A percentile compares a stretch with the other conserved stretches of the same genome.
Conservation (phyloP, 2,888 invertebrate species). For the Lycophotia porphyrea region DNA sequence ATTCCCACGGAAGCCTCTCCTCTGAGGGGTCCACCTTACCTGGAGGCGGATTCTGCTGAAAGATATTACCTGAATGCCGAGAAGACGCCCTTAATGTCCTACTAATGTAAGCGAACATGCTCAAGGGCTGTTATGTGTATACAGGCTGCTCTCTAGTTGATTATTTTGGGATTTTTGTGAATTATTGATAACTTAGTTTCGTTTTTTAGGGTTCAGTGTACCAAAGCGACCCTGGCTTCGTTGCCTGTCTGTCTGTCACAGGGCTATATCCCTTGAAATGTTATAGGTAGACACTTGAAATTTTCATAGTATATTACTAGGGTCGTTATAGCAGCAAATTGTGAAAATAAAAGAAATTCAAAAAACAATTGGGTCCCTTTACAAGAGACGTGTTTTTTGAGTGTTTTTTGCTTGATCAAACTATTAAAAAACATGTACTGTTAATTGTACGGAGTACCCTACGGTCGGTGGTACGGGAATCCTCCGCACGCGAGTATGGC, state of each 20-base stretch:
- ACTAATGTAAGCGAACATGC: slow-evolving; percentile 74
- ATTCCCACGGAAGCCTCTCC: slow-evolving; percentile 4
- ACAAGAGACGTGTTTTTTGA: background rate
- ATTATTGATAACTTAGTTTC: slow-evolving; percentile 21
- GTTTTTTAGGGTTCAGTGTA: background rate
- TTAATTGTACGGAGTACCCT: no score
- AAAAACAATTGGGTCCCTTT: no score
- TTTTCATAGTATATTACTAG: no score
- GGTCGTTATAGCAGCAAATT: no score
- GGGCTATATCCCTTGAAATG: background rate
- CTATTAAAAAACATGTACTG: background rate
- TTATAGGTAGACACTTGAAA: background rate
- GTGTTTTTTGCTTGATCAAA: background rate
- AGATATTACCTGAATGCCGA: slow-evolving; percentile 77
- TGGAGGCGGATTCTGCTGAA: slow-evolving; percentile 67
- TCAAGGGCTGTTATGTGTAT: slow-evolving; percentile 53
- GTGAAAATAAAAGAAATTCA: background rate
- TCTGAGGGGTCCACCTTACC: slow-evolving; percentile 43
- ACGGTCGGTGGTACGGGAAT: no score
- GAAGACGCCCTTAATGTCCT: slow-evolving; percentile 74
- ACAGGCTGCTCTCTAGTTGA: slow-evolving; percentile 55
- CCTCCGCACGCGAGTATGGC: background rate
- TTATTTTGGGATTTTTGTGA: slow-evolving; percentile 31
- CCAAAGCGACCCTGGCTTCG: background rate
- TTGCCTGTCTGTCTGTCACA: background rate